These are phyloP conservation scores for Tachycineta bicolor DNA, from an alignment of 2,113 vertebrate species.

Conservation along the genomic window DNA sequence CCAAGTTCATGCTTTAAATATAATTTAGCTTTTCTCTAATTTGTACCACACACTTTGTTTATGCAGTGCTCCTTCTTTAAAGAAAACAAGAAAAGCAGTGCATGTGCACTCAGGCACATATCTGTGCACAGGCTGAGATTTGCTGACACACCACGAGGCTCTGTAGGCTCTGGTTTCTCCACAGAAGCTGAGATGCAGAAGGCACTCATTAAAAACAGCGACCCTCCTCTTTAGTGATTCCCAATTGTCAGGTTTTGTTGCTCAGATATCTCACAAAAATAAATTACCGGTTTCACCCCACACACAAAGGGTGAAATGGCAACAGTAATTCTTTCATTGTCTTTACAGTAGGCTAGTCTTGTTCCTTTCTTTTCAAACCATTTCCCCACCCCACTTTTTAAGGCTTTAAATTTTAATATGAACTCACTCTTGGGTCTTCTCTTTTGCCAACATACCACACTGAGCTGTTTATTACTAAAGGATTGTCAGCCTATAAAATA, in stretches of 20 bases:
- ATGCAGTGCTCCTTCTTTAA: not conserved
- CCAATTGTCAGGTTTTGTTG: slow-evolving; percentile 20
- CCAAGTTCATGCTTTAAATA: not conserved
- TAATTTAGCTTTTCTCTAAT: not conserved
- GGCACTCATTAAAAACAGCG: slow-evolving; percentile 41
- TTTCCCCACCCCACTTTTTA: slow-evolving; percentile 18
- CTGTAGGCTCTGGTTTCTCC: not conserved
- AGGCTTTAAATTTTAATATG: slow-evolving; percentile 64
- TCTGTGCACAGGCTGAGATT: not conserved
- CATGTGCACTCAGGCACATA: not conserved
- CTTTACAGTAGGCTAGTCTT: slow-evolving; percentile 1
- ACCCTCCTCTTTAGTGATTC: slow-evolving; percentile 2
- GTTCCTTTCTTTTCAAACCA: slow-evolving; percentile 13
- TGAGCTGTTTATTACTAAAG: not conserved
- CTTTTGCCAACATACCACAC: not conserved
- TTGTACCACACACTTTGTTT: not conserved
- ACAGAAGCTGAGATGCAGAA: not conserved
- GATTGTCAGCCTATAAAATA: not conserved
- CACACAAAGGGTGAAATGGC: slow-evolving; percentile 25
- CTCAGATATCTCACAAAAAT: slow-evolving; percentile 48
- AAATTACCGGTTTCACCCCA: slow-evolving; percentile 12
- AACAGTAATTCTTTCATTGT: slow-evolving; percentile 34
- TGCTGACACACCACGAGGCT: not conserved
- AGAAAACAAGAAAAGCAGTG: not conserved
- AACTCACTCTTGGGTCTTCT: not conserved